Percentiles rank a stretch among this genome's conserved stretches.
Evolutionary conservation across 1,140 invertebrate genomes (phyloP).

Genomic region (Helicoverpa zea): DNA sequence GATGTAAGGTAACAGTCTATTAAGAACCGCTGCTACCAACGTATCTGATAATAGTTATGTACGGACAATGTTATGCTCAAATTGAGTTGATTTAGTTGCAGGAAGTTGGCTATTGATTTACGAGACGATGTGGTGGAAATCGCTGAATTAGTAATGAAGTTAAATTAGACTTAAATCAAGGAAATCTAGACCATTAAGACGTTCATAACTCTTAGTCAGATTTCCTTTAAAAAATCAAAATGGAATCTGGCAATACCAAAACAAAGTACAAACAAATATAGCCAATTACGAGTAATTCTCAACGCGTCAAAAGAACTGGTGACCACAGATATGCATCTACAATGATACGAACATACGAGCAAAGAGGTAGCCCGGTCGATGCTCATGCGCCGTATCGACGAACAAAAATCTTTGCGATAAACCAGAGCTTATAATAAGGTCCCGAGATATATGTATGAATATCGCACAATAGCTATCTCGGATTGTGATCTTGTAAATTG

Average conservation of each 20-base stretch:
- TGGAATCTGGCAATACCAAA: not conserved
- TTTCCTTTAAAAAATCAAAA: not conserved
- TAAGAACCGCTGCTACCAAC: conserved; percentile 53
- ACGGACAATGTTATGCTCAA: conserved; percentile 38
- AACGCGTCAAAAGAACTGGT: conserved; percentile 58
- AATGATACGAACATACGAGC: conserved; percentile 59
- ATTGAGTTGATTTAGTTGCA: not conserved
- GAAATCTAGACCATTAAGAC: not conserved
- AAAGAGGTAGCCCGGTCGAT: conserved; percentile 52
- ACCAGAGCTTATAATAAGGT: conserved; percentile 78
- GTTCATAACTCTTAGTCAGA: not conserved
- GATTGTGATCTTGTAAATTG: conserved; percentile 81
- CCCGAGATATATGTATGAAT: conserved; percentile 74
- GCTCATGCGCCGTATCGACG: conserved; percentile 72
- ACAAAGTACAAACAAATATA: conserved; percentile 26
- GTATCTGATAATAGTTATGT: conserved; percentile 37
- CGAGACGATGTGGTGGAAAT: not conserved
- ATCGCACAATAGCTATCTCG: conserved; percentile 74
- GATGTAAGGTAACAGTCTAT: conserved; percentile 60
- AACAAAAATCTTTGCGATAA: conserved; percentile 83
- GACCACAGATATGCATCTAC: conserved; percentile 61
- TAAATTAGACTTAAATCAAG: not conserved
- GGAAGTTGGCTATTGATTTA: conserved; percentile 4
- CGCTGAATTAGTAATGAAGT: not conserved
- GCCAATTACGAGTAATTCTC: conserved; percentile 58